phyloP scores from a whole-genome alignment of 1,140 invertebrate species.

The Diabrotica virgifera region DNA sequence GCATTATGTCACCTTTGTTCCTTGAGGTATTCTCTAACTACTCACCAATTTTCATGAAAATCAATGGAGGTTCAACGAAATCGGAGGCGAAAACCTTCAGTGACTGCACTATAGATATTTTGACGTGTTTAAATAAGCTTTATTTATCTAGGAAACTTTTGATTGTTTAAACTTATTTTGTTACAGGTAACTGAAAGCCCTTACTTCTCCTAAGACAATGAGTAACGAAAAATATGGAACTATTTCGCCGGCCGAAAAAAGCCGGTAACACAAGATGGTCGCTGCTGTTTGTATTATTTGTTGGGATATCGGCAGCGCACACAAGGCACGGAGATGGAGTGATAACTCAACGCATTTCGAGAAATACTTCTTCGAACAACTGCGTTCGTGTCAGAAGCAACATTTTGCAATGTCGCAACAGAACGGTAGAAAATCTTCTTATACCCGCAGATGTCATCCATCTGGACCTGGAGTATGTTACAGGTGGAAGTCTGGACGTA shows the following conservation, averaged over 20 bases:
- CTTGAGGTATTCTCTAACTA: no score
- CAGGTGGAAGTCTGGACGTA: slow-evolving; percentile 36
- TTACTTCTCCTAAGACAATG: slow-evolving; percentile 33
- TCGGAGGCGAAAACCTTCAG: no score
- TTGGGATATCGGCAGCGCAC: slow-evolving; percentile 22
- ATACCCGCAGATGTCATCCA: slow-evolving; percentile 28
- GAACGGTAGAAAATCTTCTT: slow-evolving; percentile 19
- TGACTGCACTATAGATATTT: no score
- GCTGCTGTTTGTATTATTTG: slow-evolving; percentile 20
- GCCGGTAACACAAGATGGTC: slow-evolving; percentile 30
- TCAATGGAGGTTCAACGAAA: no score
- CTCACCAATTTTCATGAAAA: no score
- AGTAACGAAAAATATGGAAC: slow-evolving; percentile 36
- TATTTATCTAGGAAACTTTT: no score
- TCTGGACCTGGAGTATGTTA: slow-evolving; percentile 54
- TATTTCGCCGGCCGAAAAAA: slow-evolving; percentile 37
- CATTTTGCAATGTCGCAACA: slow-evolving; percentile 33
- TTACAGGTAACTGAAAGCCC: background rate
- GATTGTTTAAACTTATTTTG: background rate
- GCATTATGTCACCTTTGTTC: no score
- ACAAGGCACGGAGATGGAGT: slow-evolving; percentile 32
- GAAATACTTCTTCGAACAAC: background rate
- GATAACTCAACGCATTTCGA: slow-evolving; percentile 8
- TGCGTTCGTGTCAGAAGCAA: slow-evolving; percentile 25
- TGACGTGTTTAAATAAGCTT: no score